Base-by-base conservation (phyloP, 30 jellyfish, hydroid and myxozoan genomes). In the Pseudorhiza aurosa region DNA sequence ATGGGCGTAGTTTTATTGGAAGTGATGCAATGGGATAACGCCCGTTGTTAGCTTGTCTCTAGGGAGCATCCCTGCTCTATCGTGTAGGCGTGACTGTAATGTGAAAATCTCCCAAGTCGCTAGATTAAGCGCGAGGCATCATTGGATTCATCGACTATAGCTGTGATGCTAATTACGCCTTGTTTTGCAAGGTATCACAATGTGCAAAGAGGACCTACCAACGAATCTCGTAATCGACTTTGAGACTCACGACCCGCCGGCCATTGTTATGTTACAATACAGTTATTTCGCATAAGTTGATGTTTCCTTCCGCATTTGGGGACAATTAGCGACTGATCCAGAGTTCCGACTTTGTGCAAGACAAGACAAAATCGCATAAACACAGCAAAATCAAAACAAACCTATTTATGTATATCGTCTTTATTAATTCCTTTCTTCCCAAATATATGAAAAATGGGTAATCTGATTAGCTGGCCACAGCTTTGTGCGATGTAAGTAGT, bases 291-390 rank as follows among this genome's bases (percentile, higher is more conserved):
- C 30, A 53, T 68, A 39, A 68, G 82, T 55, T 64, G 51, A 62
- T 78, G 90, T 78, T 78, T 78, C 90, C 90, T 78, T 78, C 90
- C 90, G 90, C 40, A 65, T 78, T 78, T 68, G 74, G 82, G 43
- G 82, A 50, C 90, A 78, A 78, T 78, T 64, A 50, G 65, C 82
- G 82, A 78, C 90, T 78, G 53, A 78, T 78, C 90, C 78, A 42
- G 75, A 78, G 63, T 39, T 24, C 42, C 72, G 68, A 44, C 90
- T 78, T 58, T 30, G 57, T 57, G 37, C 25, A 71, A 53, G 58
- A 53, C 45, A 22, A 28, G 47, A 44, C 72, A 17, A 71, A 71
- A 71, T 71, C 85, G n/a, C 69, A 51, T 71, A 62, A 71, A 36
- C 55, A 58, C 71, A 46, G 27, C 33, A 49, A 71, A 45, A 71